These are phyloP conservation scores for Monomorium pharaonis DNA, from an alignment of 1,140 invertebrate species.

Conservation along the genomic window DNA sequence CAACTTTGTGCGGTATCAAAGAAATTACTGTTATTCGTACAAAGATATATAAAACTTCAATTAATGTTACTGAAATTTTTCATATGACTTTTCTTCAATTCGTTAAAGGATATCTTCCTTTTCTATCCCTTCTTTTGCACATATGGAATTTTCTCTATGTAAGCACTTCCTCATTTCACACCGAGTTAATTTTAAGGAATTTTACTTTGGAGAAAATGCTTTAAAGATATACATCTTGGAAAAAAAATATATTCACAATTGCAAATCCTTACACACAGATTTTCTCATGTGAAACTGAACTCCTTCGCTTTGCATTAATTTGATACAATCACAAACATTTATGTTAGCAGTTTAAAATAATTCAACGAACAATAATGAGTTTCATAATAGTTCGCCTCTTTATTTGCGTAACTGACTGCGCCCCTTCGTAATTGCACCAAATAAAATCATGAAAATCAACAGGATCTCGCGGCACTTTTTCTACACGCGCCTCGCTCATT, in stretches of 20 bases:
- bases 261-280: not conserved
- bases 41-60: not conserved
- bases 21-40: not conserved
- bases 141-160: not conserved
- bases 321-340: not conserved
- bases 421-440: conserved; percentile 15
- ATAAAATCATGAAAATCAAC: conserved; percentile 28
- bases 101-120: conserved; percentile 29
- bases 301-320: not conserved
- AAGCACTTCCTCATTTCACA: conserved; percentile 5
- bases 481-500: not conserved
- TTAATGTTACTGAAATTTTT: not conserved
- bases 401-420: not conserved
- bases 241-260: no score
- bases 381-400: conserved; percentile 20
- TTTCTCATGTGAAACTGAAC: not conserved
- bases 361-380: not conserved
- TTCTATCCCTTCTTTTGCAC: not conserved
- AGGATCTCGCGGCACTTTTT: conserved; percentile 16
- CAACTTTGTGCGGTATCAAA: not conserved
- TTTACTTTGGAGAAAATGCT: conserved; percentile 4
- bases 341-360: not conserved
- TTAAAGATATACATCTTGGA: not conserved
- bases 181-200: not conserved
- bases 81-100: not conserved